Conservation (phyloP, 2,113 vertebrate genomes). For the Hemichromis elongatus region DNA sequence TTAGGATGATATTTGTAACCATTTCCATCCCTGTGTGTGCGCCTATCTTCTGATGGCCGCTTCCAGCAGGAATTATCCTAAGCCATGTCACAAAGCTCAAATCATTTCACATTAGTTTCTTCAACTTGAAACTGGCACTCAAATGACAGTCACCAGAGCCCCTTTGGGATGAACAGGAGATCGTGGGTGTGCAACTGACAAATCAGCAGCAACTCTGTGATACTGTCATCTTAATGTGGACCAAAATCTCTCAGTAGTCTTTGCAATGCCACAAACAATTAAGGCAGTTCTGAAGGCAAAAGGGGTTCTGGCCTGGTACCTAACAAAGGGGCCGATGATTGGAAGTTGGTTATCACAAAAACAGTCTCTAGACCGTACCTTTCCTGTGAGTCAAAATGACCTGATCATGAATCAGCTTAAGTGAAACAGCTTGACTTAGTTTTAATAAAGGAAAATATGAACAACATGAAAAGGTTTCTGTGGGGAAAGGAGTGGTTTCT, state of each 20-base stretch:
- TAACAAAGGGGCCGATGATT: background rate
- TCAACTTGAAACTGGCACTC: background rate
- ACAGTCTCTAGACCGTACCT: background rate
- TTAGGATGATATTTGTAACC: background rate
- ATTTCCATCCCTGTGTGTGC: background rate
- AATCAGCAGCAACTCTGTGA: background rate
- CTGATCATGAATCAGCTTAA: slow-evolving; percentile 1
- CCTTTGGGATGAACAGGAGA: background rate
- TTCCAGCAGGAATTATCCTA: background rate
- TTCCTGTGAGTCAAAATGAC: slow-evolving; percentile 14
- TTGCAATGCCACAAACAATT: background rate
- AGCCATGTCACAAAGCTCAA: background rate
- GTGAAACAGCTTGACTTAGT: background rate
- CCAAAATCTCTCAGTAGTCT: background rate
- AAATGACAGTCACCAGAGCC: background rate
- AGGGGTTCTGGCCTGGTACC: background rate
- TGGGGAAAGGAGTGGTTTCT: slow-evolving; percentile 38
- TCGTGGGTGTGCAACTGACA: background rate
- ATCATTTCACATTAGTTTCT: background rate
- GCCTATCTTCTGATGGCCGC: background rate
- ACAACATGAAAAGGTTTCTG: slow-evolving; percentile 14
- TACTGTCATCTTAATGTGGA: background rate
- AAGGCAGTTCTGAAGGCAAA: background rate
- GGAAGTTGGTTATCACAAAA: background rate
- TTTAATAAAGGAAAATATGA: slow-evolving; percentile 57